These are phyloP conservation scores for Pemphredon lugubris DNA, from an alignment of 2,888 invertebrate species.

Conservation along the genomic window DNA sequence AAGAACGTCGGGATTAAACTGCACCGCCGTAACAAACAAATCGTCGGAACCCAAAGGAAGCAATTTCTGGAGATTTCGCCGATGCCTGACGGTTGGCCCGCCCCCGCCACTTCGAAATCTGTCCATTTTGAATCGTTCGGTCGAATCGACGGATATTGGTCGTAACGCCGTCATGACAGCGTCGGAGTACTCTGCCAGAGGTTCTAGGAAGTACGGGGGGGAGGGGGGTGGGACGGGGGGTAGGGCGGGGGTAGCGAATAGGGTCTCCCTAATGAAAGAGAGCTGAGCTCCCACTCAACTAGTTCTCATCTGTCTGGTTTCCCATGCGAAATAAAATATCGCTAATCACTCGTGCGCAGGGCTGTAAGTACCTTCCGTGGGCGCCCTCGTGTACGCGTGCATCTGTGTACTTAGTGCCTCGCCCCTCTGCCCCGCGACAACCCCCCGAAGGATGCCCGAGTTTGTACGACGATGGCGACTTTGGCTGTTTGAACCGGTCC, in stretches of 20 bases:
- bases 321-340: conserved; percentile 82
- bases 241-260: conserved; percentile 27
- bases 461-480: conserved; percentile 53
- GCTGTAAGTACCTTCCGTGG: conserved; percentile 69
- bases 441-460: conserved; percentile 16
- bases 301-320: conserved; percentile 81
- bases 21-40: no score
- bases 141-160: conserved; percentile 72
- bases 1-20: no score
- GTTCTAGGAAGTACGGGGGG: conserved; percentile 12
- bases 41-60: no score
- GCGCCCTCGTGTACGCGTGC: conserved; percentile 55
- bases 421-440: conserved; percentile 17
- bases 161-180: conserved; percentile 75
- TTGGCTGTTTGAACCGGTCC: conserved; percentile 15
- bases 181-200: conserved; percentile 50
- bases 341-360: conserved; percentile 80
- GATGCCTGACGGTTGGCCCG: no score
- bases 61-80: no score
- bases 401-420: conserved; percentile 66
- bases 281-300: conserved; percentile 80
- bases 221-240: conserved; percentile 28
- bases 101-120: conserved; percentile 55
- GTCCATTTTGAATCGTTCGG: conserved; percentile 67
- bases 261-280: conserved; percentile 76